Evolutionary conservation across 2,113 vertebrate genomes (phyloP), one percentile per base, ranked within the genome.

Genomic region (Motacilla tschutschensis): DNA sequence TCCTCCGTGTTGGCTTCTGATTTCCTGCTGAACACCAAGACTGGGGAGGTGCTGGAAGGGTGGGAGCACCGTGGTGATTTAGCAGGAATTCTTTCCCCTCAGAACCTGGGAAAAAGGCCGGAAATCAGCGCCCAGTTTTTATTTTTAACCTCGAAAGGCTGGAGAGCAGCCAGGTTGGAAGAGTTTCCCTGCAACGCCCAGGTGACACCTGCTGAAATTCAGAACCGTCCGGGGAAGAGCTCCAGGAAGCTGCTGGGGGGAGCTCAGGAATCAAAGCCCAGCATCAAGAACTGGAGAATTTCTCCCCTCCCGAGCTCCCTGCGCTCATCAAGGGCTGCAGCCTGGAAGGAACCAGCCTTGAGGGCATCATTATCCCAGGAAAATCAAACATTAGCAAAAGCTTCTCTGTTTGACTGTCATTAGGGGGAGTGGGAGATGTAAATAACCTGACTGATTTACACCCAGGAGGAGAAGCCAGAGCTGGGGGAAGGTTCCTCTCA

Each of bases 351-450:
- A 72, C 47, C n/a, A 44, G 66, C 59, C 89, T 91, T 75, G 22
- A 72, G 84, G 92, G 87, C 81, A 79, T 94, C 60, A 79, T 91
- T 93, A 93, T 50, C 78, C 78, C 59, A 57, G 76, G 89, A 86
- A 95, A 91, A 94, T 75, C 81, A 90, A 94, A 95, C 84, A 83
- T 75, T 75, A 94, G 74, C 53, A 64, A 62, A 81, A 88, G 76
- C 13, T 79, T 50, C 76, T 73, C 40, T 64, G 17, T 83, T 88
- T 89, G 79, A 44, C 83, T 93, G 51, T 82, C 88, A 81, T 91
- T 88, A 94, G 85, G 63, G 35, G 69, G 57, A 83, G 70, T 35
- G 90, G 76, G 58, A 73, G 88, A 90, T 70, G 90, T 78, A 93
- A 94, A 93, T 94, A 92, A 90, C 80, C 53, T 36, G 58, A 53